Percentiles rank a stretch among this genome's conserved stretches.
These are phyloP conservation scores for Smithornis capensis DNA, from an alignment of 2,113 vertebrate species.

Conservation along the genomic window DNA sequence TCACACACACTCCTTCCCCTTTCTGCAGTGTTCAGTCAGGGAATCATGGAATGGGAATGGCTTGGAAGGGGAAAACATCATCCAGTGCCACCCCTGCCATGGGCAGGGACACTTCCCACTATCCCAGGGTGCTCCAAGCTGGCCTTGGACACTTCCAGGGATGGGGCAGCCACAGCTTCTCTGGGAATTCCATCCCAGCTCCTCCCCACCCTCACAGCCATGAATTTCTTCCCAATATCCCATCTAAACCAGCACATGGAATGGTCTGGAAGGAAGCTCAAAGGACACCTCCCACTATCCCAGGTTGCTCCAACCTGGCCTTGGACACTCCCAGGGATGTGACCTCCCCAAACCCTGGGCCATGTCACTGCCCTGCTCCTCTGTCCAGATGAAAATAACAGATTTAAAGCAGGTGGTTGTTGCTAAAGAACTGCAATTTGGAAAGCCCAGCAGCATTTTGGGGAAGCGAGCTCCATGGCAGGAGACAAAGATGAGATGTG, in stretches of 20 bases:
- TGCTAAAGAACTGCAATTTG: not conserved
- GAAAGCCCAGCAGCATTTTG: not conserved
- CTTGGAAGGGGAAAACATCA: no score
- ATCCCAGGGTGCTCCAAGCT: accelerated
- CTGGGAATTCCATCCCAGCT: not conserved
- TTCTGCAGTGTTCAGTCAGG: accelerated
- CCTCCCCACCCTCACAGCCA: not conserved
- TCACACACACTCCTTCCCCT: not conserved
- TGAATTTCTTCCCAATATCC: not conserved
- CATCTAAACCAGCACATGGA: not conserved
- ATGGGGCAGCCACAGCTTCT: not conserved
- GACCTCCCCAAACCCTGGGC: not conserved
- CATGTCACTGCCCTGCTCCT: not conserved
- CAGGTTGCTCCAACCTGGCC: accelerated
- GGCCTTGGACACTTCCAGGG: not conserved
- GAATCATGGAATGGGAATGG: not conserved
- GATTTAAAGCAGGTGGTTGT: not conserved
- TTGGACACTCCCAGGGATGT: not conserved
- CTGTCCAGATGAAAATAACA: not conserved
- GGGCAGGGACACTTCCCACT: not conserved
- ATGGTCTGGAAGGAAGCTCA: not conserved
- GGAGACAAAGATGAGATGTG: slow-evolving; percentile 40
- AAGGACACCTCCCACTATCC: not conserved
- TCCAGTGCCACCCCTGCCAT: no score
- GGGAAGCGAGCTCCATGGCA: not conserved